Percentiles rank a stretch among this genome's conserved stretches.
These are phyloP conservation scores for Melipona bicolor DNA, from an alignment of 2,888 invertebrate genomes.

Conservation along the genomic window DNA sequence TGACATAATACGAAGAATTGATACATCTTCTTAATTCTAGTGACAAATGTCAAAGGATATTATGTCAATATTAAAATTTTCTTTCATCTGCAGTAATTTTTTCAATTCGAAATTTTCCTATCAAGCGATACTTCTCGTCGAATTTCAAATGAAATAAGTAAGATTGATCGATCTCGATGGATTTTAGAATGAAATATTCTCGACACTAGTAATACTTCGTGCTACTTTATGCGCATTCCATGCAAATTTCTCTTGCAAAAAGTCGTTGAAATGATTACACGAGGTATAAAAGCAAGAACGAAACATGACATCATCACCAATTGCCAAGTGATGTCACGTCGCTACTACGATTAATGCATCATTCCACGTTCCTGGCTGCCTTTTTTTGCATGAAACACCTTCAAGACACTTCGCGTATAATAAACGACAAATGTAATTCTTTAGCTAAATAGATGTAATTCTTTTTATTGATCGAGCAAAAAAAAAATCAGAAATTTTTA, in stretches of 20 bases:
- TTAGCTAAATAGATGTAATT: too few relatives aligned
- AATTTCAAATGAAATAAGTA: too few relatives aligned
- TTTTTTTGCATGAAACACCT: background rate
- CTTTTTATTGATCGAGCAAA: too few relatives aligned
- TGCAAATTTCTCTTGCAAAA: slow-evolving; percentile 17
- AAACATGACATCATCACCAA: slow-evolving; percentile 50
- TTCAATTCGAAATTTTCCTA: background rate
- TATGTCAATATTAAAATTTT: background rate
- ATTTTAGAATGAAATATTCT: background rate
- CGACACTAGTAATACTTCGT: background rate
- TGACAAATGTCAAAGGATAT: too few relatives aligned
- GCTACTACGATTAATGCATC: slow-evolving; percentile 26
- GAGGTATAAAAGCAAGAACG: slow-evolving; percentile 23
- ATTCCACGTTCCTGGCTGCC: background rate
- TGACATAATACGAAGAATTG: too few relatives aligned
- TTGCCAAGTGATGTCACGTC: slow-evolving; percentile 48
- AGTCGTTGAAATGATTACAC: slow-evolving; percentile 3
- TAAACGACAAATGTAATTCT: background rate
- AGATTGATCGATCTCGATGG: background rate
- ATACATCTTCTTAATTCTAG: background rate
- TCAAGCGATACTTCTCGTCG: too few relatives aligned
- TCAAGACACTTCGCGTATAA: background rate
- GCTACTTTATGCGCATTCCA: background rate
- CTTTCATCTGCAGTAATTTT: background rate
- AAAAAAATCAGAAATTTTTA: too few relatives aligned